A percentile compares a stretch with the other conserved stretches of the same genome.
Conservation (phyloP, 2,888 invertebrate species). For the Lasioglossum zephyrum region DNA sequence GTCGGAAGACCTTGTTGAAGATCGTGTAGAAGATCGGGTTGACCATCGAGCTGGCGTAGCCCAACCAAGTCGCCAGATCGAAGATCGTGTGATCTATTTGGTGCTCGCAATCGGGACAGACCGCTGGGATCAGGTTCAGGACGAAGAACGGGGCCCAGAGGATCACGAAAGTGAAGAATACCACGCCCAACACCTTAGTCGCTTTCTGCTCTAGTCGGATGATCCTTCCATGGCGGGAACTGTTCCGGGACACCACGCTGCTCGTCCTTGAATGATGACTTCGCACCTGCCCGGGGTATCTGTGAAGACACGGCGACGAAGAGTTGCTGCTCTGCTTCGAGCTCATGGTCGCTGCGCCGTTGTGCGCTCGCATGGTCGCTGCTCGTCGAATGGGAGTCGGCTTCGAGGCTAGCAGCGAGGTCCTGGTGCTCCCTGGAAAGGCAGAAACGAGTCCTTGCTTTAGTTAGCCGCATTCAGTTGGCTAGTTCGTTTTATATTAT, state of each 20-base stretch:
- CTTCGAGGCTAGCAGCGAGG: slow-evolving; percentile 76
- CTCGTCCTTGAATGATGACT: slow-evolving; percentile 92
- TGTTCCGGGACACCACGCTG: slow-evolving; percentile 92
- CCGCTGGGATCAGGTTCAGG: slow-evolving; percentile 93
- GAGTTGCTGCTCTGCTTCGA: slow-evolving; percentile 81
- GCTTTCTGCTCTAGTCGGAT: slow-evolving; percentile 97
- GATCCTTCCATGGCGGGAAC: slow-evolving; percentile 92
- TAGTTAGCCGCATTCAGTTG: background rate
- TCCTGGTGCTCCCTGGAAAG: slow-evolving; percentile 85
- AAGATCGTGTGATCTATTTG: slow-evolving; percentile 92
- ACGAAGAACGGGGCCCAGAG: slow-evolving; percentile 98
- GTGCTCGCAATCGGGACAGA: slow-evolving; percentile 92
- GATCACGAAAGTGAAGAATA: slow-evolving; percentile 97
- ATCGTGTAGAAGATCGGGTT: slow-evolving; percentile 98
- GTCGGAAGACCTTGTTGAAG: slow-evolving; percentile 96
- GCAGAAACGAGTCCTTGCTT: background rate
- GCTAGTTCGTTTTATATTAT: background rate
- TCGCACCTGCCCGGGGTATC: slow-evolving; percentile 86
- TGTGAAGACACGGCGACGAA: slow-evolving; percentile 86
- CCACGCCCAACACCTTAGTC: slow-evolving; percentile 96
- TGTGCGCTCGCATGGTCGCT: slow-evolving; percentile 87
- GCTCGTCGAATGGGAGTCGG: slow-evolving; percentile 86
- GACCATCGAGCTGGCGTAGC: slow-evolving; percentile 97
- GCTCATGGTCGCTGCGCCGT: slow-evolving; percentile 80
- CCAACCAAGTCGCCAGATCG: slow-evolving; percentile 96